Evolutionary conservation across 2,888 invertebrate species (phyloP).

Genomic region (Desoria tigrina): DNA sequence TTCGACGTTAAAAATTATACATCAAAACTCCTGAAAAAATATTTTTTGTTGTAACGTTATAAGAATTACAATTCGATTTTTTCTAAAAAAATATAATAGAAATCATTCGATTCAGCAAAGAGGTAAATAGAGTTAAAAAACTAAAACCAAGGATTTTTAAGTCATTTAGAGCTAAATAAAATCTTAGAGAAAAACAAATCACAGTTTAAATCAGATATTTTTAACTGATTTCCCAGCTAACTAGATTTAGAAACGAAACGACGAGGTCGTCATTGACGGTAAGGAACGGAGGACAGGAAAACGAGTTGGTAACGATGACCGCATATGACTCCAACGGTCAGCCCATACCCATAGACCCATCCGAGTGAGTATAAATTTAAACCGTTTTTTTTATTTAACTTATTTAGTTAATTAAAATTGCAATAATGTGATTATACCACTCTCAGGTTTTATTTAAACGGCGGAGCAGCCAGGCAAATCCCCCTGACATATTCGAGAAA

Average conservation of each 20-base stretch:
- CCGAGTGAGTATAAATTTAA: background rate
- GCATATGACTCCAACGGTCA: background rate
- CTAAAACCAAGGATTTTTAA: no score
- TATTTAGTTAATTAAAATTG: background rate
- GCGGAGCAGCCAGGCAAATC: conserved; percentile 1
- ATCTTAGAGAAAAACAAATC: no score
- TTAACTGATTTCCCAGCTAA: no score
- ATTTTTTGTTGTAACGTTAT: no score
- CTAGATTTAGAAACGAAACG: background rate
- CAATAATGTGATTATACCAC: background rate
- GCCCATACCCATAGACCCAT: background rate
- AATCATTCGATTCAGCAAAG: no score
- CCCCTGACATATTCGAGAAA: background rate
- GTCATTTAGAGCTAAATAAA: no score
- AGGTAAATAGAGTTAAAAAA: no score
- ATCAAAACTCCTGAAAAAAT: no score
- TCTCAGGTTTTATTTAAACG: background rate
- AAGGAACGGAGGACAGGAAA: background rate
- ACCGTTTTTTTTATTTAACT: background rate
- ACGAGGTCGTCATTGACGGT: background rate
- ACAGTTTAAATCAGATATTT: no score
- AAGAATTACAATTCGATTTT: no score
- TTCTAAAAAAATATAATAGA: no score
- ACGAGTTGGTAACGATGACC: conserved; percentile 1
- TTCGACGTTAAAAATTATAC: no score